These are phyloP conservation scores for Papilio helenus DNA, from an alignment of 1,140 invertebrate species.

Conservation along the genomic window DNA sequence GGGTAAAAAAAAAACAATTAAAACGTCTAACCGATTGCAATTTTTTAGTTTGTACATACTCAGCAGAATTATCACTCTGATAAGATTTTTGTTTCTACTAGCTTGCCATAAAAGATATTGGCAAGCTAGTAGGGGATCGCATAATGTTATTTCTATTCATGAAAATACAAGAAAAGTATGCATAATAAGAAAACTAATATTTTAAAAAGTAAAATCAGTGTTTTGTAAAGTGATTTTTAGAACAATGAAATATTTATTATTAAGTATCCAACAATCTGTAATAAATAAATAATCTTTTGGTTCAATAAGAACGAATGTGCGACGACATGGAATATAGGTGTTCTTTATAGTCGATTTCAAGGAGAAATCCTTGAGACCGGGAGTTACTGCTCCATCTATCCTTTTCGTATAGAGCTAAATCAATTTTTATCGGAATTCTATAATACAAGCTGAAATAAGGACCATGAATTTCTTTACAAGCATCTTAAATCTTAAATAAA, in stretches of 20 bases:
- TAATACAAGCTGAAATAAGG: not conserved
- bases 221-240: not conserved
- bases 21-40: not conserved
- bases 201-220: not conserved
- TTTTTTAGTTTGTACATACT: not conserved
- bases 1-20: not conserved
- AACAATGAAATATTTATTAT: not conserved
- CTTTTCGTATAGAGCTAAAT: slow-evolving; percentile 10
- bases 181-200: no score
- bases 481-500: not conserved
- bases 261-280: not conserved
- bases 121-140: no score
- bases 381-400: slow-evolving; percentile 18
- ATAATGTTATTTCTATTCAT: no score
- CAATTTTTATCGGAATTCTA: slow-evolving; percentile 8
- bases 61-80: no score
- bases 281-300: not conserved
- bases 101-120: no score
- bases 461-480: slow-evolving; percentile 11
- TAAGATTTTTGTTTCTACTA: no score
- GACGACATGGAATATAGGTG: not conserved
- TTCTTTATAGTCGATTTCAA: slow-evolving; percentile 17
- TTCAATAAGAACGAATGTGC: not conserved
- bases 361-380: slow-evolving; percentile 16
- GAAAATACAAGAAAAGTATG: no score